These are phyloP conservation scores for Coenonympha arcania DNA, from an alignment of 2,888 invertebrate genomes.

Conservation along the genomic window DNA sequence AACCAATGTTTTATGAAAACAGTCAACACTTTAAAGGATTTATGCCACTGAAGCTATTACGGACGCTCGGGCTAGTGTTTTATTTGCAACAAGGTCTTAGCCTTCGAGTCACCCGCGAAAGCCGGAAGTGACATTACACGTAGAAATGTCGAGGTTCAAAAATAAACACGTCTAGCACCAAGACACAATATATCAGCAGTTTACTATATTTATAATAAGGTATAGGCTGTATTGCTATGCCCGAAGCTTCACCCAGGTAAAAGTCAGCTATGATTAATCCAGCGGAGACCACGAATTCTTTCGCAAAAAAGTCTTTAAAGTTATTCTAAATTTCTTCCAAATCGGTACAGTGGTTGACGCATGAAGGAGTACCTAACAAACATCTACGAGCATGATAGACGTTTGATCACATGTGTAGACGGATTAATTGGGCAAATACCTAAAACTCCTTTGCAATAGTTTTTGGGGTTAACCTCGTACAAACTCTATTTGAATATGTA, in stretches of 20 bases:
- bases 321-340: too few species aligned
- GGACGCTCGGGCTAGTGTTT: slow-evolving; percentile 9
- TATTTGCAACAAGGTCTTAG: slow-evolving; percentile 19
- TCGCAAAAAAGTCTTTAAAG: too few species aligned
- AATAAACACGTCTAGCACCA: not conserved
- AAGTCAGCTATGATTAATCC: too few species aligned
- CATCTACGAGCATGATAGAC: too few species aligned
- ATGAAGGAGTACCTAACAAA: too few species aligned
- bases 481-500: slow-evolving; percentile 3
- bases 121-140: slow-evolving; percentile 14
- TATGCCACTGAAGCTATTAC: slow-evolving; percentile 14
- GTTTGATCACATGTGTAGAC: too few species aligned
- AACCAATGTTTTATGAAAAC: not conserved
- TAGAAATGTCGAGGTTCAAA: slow-evolving; percentile 10
- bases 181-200: not conserved
- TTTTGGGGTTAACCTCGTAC: not conserved
- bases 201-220: not conserved
- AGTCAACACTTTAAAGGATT: slow-evolving; percentile 7
- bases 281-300: too few species aligned
- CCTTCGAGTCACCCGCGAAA: slow-evolving; percentile 17
- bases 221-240: too few species aligned
- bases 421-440: too few species aligned
- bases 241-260: too few species aligned
- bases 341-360: too few species aligned
- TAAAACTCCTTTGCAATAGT: too few species aligned